phyloP scores from a whole-genome alignment of 1,140 invertebrate genomes.

The Drosophila punjabiensis region DNA sequence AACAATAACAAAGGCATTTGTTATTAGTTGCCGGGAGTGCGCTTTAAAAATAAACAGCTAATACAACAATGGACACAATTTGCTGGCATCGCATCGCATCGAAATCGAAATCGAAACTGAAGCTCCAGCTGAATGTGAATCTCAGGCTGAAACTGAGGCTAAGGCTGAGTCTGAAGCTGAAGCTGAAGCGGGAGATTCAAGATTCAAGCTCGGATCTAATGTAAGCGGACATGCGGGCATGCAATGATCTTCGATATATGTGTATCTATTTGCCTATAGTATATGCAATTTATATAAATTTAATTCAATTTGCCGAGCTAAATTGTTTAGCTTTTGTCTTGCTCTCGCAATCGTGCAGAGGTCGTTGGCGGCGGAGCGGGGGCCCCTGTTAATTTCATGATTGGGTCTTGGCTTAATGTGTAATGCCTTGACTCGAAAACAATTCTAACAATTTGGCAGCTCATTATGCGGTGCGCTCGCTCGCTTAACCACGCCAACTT shows the following conservation, averaged over 20 bases:
- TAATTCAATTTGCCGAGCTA: conserved; percentile 81
- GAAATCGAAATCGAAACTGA: conserved; percentile 31
- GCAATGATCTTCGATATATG: conserved; percentile 60
- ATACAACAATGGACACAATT: conserved; percentile 79
- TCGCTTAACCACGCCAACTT: conserved; percentile 59
- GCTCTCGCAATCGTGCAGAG: conserved; percentile 69
- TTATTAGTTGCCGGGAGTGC: conserved; percentile 69
- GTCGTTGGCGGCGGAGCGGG: conserved; percentile 38
- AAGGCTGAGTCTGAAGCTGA: neutral
- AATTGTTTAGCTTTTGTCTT: conserved; percentile 60
- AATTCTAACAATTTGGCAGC: conserved; percentile 82
- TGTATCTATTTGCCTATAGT: conserved; percentile 53
- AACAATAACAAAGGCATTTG: conserved; percentile 62
- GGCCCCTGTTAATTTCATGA: conserved; percentile 53
- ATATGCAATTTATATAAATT: conserved; percentile 82
- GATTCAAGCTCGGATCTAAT: conserved; percentile 63
- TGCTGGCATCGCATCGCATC: conserved; percentile 49
- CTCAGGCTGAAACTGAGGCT: neutral
- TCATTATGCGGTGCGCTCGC: conserved; percentile 68
- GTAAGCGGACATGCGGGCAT: conserved; percentile 79
- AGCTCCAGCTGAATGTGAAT: neutral
- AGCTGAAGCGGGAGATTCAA: neutral
- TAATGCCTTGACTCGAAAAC: conserved; percentile 57
- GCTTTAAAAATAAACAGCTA: conserved; percentile 78
- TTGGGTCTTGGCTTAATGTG: conserved; percentile 46